Conservation (phyloP, 2,888 invertebrate genomes). For the Heteromurus nitidus region DNA sequence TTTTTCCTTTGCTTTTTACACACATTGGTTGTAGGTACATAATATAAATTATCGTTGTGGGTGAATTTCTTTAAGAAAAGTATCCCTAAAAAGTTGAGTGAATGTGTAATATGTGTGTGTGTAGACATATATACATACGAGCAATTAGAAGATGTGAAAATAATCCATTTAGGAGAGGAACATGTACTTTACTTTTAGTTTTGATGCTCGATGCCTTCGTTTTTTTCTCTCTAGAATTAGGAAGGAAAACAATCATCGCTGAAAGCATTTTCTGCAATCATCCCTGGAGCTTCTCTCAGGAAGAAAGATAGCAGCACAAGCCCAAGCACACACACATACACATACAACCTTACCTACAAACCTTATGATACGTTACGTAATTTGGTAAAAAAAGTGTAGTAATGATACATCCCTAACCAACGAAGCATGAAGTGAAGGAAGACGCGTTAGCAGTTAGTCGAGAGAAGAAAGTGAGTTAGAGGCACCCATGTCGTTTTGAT, state of each 20-base stretch:
- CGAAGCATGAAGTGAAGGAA: conserved; percentile 47
- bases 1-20: background rate
- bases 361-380: conserved; percentile 28
- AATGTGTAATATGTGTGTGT: background rate
- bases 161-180: conserved; percentile 44
- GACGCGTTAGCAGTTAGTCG: conserved; percentile 28
- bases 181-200: conserved; percentile 19
- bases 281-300: background rate
- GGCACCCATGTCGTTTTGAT: conserved; percentile 36
- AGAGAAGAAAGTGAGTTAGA: background rate
- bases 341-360: conserved; percentile 8
- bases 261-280: conserved; percentile 46
- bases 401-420: conserved; percentile 48
- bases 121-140: background rate
- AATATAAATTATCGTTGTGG: background rate
- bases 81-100: too few relatives aligned
- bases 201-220: background rate
- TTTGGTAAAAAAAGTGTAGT: conserved; percentile 56
- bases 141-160: conserved; percentile 52
- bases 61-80: too few relatives aligned
- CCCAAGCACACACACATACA: background rate
- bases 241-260: conserved; percentile 52
- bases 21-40: too few relatives aligned
- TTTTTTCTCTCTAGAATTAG: conserved; percentile 18
- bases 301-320: conserved; percentile 4